Base-by-base conservation (phyloP, 2,113 vertebrate species). In the Lichenostomus cassidix region DNA sequence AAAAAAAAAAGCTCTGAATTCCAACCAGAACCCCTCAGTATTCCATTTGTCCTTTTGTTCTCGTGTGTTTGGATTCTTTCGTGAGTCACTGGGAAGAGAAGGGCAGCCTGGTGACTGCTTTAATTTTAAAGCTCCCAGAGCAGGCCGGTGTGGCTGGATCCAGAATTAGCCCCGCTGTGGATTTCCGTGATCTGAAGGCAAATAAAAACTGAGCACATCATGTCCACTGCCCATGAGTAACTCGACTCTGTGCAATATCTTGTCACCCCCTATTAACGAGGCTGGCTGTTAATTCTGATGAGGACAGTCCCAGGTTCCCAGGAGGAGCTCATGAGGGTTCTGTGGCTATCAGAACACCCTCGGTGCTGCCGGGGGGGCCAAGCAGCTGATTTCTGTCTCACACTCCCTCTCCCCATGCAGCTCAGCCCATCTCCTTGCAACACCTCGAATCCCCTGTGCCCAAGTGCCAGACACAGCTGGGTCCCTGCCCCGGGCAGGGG, bases 21-120 rank as follows among this genome's bases (percentile, higher is more conserved):
- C 90, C 91, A 79, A 55, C 37, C 50, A 25, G 50, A 87, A 64
- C 53, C 62, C 62, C 68, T 80, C 49, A 5, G 23, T 35, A 95
- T 87, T 79, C 69, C 65, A 21, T 81, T 78, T 55, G 42, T 81
- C 79, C 92, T 82, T 92, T 82, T 94, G 70, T 88, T 96, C 78
- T 76, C 58, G 0, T 25, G 83, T 35, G 50, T 93, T 78, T 60
- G 62, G 62, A 50, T 90, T 85, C 89, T 90, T 81, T 46, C 64
- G 31, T 83, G 95, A 92, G 92, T 79, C 80, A 33, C 92, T 83
- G 94, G 94, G 89, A 95, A 92, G 47, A n/a, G 60, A 83, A 85
- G 79, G 84, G 41, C 78, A 92, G 94, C 80, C 92, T 95, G 84
- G 77, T 71, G 83, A 77, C 76, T 62, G 84, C 78, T 96, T 97